Evolutionary conservation across 2,113 vertebrate species (phyloP).

Genomic region (Monopterus albus): DNA sequence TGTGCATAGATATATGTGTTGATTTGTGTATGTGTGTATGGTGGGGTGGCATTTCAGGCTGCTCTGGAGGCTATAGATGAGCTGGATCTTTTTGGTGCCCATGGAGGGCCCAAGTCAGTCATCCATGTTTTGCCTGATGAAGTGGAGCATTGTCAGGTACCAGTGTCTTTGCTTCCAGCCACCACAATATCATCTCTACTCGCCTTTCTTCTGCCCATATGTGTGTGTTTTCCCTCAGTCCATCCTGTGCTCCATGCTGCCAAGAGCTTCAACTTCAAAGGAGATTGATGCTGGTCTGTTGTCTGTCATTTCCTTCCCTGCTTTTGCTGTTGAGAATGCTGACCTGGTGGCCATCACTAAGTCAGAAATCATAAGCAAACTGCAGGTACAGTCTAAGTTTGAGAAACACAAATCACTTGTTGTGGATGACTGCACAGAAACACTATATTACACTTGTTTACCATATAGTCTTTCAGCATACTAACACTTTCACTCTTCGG

Average conservation of each 20-base stretch:
- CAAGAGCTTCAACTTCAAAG: constrained; percentile 96
- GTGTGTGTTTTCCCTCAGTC: constrained; percentile 80
- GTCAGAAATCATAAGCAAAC: constrained; percentile 94
- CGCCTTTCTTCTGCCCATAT: constrained; percentile 4
- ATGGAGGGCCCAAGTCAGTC: constrained; percentile 94
- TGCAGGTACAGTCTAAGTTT: constrained; percentile 84
- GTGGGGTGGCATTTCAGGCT: constrained; percentile 80
- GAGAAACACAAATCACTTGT: background rate
- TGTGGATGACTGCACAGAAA: background rate
- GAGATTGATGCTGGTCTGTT: constrained; percentile 98
- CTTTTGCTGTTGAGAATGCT: constrained; percentile 96
- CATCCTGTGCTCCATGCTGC: constrained; percentile 98
- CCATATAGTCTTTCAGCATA: background rate
- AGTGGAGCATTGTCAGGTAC: constrained; percentile 98
- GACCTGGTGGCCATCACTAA: constrained; percentile 94
- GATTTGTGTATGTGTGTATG: background rate
- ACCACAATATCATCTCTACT: background rate
- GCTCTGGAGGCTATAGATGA: constrained; percentile 98
- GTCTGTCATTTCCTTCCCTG: constrained; percentile 96
- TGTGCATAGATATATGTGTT: background rate
- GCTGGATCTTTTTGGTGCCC: constrained; percentile 95
- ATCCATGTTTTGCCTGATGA: constrained; percentile 98
- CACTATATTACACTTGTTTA: too few species aligned
- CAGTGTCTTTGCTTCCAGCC: background rate
- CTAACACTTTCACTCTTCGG: background rate